These are phyloP conservation scores for Lithobates pipiens DNA, from an alignment of 2,797 vertebrate genomes.

Conservation along the genomic window DNA sequence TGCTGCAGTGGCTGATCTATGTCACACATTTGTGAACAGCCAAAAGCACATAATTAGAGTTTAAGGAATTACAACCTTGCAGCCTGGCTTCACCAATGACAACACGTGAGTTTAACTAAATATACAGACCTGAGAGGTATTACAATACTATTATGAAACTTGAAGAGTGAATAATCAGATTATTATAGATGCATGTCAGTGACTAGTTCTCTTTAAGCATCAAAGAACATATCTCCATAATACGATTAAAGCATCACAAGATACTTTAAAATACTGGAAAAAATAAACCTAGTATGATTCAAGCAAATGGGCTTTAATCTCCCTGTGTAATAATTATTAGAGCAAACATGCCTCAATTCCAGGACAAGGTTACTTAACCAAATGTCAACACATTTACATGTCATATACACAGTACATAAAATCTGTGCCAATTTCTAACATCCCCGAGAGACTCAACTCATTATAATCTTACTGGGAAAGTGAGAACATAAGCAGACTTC, in stretches of 20 bases:
- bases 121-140: too few relatives aligned
- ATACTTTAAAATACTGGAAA: neutral
- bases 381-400: constrained; percentile 61
- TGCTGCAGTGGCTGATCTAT: too few relatives aligned
- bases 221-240: neutral
- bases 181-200: neutral
- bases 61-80: too few relatives aligned
- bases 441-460: constrained; percentile 35
- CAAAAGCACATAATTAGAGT: too few relatives aligned
- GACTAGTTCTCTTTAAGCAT: neutral
- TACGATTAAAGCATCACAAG: neutral
- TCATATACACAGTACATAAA: constrained; percentile 51
- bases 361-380: constrained; percentile 55
- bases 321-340: constrained; percentile 58
- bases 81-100: too few relatives aligned
- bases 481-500: constrained; percentile 34
- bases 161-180: neutral
- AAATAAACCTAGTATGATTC: constrained; percentile 24
- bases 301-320: constrained; percentile 56
- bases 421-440: constrained; percentile 52
- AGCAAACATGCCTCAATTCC: constrained; percentile 53
- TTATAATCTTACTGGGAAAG: constrained; percentile 41
- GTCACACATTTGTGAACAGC: too few relatives aligned
- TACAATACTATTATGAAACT: too few relatives aligned
- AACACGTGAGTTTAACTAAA: too few relatives aligned